Evolutionary conservation across 64 coral and sea anemone genomes (phyloP), one percentile per base, ranked within the genome.

Genomic region (Catalaphyllia jardinei): DNA sequence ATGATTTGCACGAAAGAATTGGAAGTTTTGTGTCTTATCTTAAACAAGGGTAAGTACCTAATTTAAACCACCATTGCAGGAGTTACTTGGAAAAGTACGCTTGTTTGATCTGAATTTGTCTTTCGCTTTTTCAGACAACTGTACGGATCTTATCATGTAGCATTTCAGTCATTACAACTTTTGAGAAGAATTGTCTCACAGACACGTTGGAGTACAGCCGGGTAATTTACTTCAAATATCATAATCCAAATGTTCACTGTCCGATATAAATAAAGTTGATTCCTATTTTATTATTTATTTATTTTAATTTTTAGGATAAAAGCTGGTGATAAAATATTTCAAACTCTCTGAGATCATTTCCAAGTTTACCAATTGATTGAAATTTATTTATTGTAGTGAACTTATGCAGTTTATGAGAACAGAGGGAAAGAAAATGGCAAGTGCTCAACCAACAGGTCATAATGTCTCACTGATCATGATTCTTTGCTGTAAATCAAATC

Each of bases 351-450:
- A 3, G 33, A 35, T 35, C 33, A 35, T 35, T 35, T 35, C 3
- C 33, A 35, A 35, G 33, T 35, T 35, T 35, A 35, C 33, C 33
- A 35, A 35, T 1, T 35, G 33, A 35, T 35, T 35, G 33, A 35
- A 35, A 35, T 35, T 35, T 35, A 35, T 39, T 4, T 39, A 3
- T 46, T 65, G 8, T 31, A 96, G 94, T 82, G 94, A 96, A 62
- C 52, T 96, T 17, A 96, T 96, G 94, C 42, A 96, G 54, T 93
- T 89, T 87, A 89, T 96, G 52, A 96, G 39, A 87, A 78, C 52
- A 77, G 94, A 96, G 83, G 94, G 94, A 61, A 93, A 93, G 75
- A 96, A 91, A 90, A 87, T 96, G 69, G 75, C 94, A 49, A 82
- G 78, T 89, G 92, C 95, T 28, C 95, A 98, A 69, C 95, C 88